A percentile compares a stretch with the other conserved stretches of the same genome.
These are phyloP conservation scores for Ispidina picta DNA, from an alignment of 2,797 vertebrate species.

Conservation along the genomic window DNA sequence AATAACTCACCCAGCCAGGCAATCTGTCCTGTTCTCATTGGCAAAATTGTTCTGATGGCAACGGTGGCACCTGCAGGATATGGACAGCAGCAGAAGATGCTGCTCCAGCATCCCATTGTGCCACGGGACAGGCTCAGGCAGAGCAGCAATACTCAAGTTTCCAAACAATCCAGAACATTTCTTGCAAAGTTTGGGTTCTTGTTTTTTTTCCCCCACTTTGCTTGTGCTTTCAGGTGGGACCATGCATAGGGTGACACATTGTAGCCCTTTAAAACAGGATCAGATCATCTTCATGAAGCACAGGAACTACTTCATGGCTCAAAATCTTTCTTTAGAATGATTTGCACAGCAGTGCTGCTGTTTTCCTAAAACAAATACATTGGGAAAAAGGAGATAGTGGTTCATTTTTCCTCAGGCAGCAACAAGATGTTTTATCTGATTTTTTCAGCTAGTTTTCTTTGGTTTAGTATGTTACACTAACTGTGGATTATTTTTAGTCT, in stretches of 20 bases:
- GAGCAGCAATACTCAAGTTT: not conserved
- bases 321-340: not conserved
- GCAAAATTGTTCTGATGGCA: not conserved
- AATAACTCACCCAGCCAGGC: not conserved
- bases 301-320: not conserved
- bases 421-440: not conserved
- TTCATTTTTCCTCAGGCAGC: not conserved
- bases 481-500: rapidly evolving
- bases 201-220: not conserved
- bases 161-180: not conserved
- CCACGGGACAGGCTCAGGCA: not conserved
- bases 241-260: rapidly evolving
- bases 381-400: not conserved
- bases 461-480: not conserved
- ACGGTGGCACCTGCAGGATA: rapidly evolving
- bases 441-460: not conserved
- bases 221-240: not conserved
- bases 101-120: not conserved
- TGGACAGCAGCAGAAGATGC: not conserved
- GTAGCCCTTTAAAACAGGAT: not conserved
- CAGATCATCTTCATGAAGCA: no score
- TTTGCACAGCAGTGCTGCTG: not conserved
- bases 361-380: not conserved
- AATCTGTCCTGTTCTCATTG: rapidly evolving
- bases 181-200: not conserved